Conservation (phyloP, 2,797 vertebrate species). For the Oreortyx pictus region DNA sequence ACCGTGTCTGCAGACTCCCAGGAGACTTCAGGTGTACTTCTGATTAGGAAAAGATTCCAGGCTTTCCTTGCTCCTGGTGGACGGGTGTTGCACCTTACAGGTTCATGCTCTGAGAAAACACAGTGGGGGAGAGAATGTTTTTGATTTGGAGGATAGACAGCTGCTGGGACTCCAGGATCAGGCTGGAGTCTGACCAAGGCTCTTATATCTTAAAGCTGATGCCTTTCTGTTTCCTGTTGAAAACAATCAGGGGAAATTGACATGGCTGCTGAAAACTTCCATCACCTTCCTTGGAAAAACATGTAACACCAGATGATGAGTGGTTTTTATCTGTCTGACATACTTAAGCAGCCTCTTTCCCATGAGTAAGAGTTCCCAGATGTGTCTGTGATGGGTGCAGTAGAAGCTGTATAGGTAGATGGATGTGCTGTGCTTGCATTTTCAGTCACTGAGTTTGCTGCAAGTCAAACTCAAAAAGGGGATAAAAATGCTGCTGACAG, state of each 20-base stretch:
- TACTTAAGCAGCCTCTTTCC: background rate
- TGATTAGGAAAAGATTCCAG: background rate
- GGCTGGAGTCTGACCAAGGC: background rate
- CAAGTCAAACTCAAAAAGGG: background rate
- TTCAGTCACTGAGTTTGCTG: background rate
- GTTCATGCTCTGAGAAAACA: background rate
- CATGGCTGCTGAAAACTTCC: background rate
- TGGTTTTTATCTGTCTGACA: background rate
- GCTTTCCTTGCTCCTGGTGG: background rate
- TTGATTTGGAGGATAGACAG: background rate
- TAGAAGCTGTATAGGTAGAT: background rate
- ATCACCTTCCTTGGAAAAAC: background rate
- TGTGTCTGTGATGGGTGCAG: background rate
- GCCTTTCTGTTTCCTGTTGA: conserved; percentile 32
- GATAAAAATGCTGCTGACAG: background rate
- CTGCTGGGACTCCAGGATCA: background rate
- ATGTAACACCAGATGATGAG: background rate
- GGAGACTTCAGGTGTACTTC: background rate
- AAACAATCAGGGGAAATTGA: conserved; percentile 33
- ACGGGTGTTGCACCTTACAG: background rate
- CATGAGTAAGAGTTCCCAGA: background rate
- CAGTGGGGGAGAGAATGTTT: background rate
- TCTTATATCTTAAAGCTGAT: background rate
- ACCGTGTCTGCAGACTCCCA: background rate
- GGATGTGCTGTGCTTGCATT: background rate